Base-by-base conservation (phyloP, 2,113 vertebrate species). In the Anolis carolinensis region DNA sequence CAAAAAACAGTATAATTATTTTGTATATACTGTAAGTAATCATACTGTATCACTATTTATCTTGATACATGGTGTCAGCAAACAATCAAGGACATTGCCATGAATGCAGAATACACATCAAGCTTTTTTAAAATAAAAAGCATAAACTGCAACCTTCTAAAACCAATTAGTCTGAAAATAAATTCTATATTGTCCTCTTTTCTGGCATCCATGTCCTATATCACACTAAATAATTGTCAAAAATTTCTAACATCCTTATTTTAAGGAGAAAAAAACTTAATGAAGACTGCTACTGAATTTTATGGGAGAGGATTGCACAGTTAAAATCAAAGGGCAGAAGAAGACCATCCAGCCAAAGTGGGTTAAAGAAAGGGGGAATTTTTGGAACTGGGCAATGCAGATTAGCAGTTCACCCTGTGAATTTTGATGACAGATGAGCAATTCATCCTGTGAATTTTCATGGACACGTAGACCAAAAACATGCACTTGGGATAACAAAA, bases 1-100 rank as follows among this genome's bases (percentile, higher is more conserved):
- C 86, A 91, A 86, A 87, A 92, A 48, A 50, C 44, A 87, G 48
- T 74, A 86, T 32, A 81, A 84, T 87, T 81, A 86, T 88, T 89
- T 80, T 87, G 62, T 73, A 44, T 91, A 65, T 8, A 65, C 5
- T 65, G 36, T 74, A 79, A 50, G 67, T 77, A 92, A 81, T 83
- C 23, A 73, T 73, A 74, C 48, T 72, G 50, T 16, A 87, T 84
- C 50, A 68, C 80, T 84, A 87, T 82, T 90, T 89, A 88, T 71
- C 81, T 77, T 89, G 87, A 89, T 87, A 89, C 80, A 87, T 0
- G 13, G 27, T 82, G 87, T 84, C 82, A 92, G 68, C 30, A 85
- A 81, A 70, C 81, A 89, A 80, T 90, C 89, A 89, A 86, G 67
- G 82, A 71, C 84, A 84, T 76, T 81, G 82, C 78, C 50, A 67